Percentiles rank a stretch among this genome's conserved stretches.
Conservation (phyloP, 2,113 vertebrate species). For the Eidolon helvum region DNA sequence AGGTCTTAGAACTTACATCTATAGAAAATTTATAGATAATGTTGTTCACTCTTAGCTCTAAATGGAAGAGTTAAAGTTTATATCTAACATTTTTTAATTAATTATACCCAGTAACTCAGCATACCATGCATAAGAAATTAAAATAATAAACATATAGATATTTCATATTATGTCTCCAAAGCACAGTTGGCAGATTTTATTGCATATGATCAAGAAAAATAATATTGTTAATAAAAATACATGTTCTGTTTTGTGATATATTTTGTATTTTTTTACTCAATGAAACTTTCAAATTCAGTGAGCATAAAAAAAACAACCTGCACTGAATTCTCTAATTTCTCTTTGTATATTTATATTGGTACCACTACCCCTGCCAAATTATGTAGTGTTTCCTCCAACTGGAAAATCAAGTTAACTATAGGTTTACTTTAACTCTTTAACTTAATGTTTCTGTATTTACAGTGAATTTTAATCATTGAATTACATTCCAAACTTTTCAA, state of each 20-base stretch:
- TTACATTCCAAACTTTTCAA: not conserved
- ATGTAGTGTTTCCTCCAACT: not conserved
- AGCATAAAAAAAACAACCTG: not conserved
- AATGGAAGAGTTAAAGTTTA: not conserved
- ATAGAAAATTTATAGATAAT: not conserved
- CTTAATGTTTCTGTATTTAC: not conserved
- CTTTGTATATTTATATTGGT: conserved; percentile 43
- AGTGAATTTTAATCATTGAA: not conserved
- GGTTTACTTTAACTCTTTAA: not conserved
- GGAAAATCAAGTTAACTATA: not conserved
- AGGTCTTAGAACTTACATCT: not conserved
- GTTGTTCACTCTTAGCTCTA: not conserved
- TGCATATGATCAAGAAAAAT: conserved; percentile 11
- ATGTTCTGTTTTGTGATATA: not conserved
- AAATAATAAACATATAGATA: conserved; percentile 9
- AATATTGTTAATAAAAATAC: conserved; percentile 30
- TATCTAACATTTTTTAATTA: conserved; percentile 10
- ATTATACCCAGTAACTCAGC: not conserved
- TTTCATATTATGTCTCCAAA: not conserved
- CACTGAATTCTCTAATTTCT: not conserved
- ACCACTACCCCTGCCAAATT: conserved; percentile 30
- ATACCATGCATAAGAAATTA: not conserved
- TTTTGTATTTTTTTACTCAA: conserved; percentile 31
- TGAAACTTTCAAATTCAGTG: conserved; percentile 36
- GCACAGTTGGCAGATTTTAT: not conserved